Evolutionary conservation across 1,140 invertebrate genomes (phyloP).

Genomic region (Mya arenaria): DNA sequence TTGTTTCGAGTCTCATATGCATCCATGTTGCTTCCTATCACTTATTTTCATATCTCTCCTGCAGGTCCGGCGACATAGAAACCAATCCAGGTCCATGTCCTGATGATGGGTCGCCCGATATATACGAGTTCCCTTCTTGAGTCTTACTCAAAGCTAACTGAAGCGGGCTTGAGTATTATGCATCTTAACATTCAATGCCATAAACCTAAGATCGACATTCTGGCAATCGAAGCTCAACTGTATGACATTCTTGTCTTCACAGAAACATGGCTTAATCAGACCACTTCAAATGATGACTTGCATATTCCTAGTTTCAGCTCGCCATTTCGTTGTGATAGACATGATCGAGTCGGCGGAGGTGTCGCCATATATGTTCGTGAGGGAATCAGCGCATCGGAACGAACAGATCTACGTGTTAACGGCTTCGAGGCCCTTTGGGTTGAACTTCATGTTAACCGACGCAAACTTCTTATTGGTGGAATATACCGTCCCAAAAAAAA

Average conservation of each 20-base stretch:
- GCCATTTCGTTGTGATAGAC: conserved; percentile 20
- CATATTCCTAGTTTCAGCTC: conserved; percentile 2
- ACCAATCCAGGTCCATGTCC: too few relatives aligned
- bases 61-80: too few relatives aligned
- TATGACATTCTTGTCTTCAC: conserved; percentile 19
- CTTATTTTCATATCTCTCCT: too few relatives aligned
- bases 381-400: background rate
- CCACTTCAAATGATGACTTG: background rate
- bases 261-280: conserved; percentile 5
- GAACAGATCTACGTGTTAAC: background rate
- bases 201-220: background rate
- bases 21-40: too few relatives aligned
- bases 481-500: conserved; percentile 13
- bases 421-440: conserved; percentile 14
- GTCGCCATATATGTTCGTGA: conserved; percentile 3
- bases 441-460: conserved; percentile 10
- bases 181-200: conserved; percentile 23
- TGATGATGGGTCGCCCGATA: too few relatives aligned
- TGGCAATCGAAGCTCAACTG: conserved; percentile 5
- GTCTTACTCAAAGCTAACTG: background rate
- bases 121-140: too few relatives aligned
- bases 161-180: conserved; percentile 10
- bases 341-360: conserved; percentile 8
- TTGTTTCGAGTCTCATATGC: too few relatives aligned
- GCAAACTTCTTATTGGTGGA: background rate